These are phyloP conservation scores for Coecobrya sp. DNA, from an alignment of 2,888 invertebrate species.

Conservation along the genomic window DNA sequence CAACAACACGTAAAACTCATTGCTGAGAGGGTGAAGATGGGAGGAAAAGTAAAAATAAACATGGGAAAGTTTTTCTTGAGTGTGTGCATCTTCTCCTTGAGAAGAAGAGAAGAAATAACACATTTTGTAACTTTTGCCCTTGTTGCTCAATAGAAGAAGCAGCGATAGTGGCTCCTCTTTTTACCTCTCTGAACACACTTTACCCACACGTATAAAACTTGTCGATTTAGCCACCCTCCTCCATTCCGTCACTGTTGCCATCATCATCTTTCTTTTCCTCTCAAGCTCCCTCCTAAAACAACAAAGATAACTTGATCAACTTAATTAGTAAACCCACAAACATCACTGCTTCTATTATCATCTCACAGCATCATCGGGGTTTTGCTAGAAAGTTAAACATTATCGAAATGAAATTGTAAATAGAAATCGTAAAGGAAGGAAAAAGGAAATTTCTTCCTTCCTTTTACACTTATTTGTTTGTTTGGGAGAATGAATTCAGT, in stretches of 20 bases:
- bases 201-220: constrained; percentile 10
- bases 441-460: not conserved
- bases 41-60: constrained; percentile 66
- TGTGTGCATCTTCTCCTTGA: constrained; percentile 2
- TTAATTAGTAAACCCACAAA: constrained; percentile 78
- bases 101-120: constrained; percentile 38
- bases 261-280: not conserved
- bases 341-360: constrained; percentile 29
- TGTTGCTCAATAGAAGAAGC: constrained; percentile 15
- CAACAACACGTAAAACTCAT: not conserved
- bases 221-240: constrained; percentile 65
- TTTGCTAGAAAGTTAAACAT: not conserved
- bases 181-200: constrained; percentile 31
- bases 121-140: constrained; percentile 55
- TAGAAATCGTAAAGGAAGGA: constrained; percentile 14
- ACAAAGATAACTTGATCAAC: constrained; percentile 76
- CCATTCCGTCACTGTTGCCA: not conserved
- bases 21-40: constrained; percentile 52
- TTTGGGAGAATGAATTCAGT: not conserved
- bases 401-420: constrained; percentile 4
- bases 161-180: not conserved
- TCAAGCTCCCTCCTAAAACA: constrained; percentile 28
- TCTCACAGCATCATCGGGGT: not conserved
- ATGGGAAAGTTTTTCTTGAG: constrained; percentile 49
- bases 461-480: not conserved